Conservation (phyloP, 2,888 invertebrate species). For the Orchestes rusci region DNA sequence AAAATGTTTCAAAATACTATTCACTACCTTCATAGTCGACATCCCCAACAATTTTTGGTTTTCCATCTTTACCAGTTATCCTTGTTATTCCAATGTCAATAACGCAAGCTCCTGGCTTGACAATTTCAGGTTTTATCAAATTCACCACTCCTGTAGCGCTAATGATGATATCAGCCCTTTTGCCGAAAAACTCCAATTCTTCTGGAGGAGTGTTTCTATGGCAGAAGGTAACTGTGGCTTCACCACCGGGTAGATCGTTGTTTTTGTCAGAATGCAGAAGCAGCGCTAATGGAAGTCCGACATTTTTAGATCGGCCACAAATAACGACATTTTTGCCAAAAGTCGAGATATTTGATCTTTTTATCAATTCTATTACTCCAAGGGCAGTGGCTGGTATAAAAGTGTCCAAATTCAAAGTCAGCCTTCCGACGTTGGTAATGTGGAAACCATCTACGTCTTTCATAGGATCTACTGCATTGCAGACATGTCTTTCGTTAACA, state of each 20-base stretch:
- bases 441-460: constrained; percentile 94
- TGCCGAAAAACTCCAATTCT: constrained; percentile 62
- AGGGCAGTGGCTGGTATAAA: constrained; percentile 76
- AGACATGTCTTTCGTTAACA: constrained; percentile 68
- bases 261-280: constrained; percentile 72
- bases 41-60: constrained; percentile 75
- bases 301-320: constrained; percentile 86
- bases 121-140: constrained; percentile 73
- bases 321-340: constrained; percentile 83
- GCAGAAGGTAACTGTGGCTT: constrained; percentile 85
- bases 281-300: constrained; percentile 84
- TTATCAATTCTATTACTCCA: constrained; percentile 63
- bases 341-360: constrained; percentile 62
- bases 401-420: constrained; percentile 64
- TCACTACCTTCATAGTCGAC: constrained; percentile 73
- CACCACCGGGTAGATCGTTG: constrained; percentile 64
- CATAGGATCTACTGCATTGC: constrained; percentile 68
- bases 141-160: constrained; percentile 71
- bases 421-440: constrained; percentile 71
- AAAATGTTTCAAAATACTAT: neutral
- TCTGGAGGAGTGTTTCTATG: constrained; percentile 79
- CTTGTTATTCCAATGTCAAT: constrained; percentile 86
- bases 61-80: constrained; percentile 57
- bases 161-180: constrained; percentile 70
- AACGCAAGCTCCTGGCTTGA: constrained; percentile 80